These are phyloP conservation scores for Poeciliopsis paucimaculata DNA, from an alignment of 2,797 vertebrate species.

Conservation along the genomic window DNA sequence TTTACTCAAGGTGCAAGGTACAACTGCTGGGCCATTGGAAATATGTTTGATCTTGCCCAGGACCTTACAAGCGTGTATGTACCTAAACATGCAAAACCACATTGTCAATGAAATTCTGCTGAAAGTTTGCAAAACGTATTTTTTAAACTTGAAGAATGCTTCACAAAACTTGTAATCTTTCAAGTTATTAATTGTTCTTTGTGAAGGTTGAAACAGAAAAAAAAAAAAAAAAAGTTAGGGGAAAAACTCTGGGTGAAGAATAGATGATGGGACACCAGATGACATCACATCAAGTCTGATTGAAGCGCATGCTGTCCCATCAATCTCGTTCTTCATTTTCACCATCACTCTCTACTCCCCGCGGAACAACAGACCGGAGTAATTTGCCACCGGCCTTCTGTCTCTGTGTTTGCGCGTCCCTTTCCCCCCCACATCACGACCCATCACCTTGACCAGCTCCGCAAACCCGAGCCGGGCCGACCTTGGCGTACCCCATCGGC, in stretches of 20 bases:
- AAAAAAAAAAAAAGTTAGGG: slow-evolving; percentile 13
- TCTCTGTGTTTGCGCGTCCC: slow-evolving; percentile 43
- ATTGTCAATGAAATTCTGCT: slow-evolving; percentile 8
- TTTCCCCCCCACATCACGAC: slow-evolving; percentile 52
- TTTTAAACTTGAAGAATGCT: neutral
- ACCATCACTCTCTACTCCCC: slow-evolving; percentile 62
- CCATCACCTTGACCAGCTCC: slow-evolving; percentile 89
- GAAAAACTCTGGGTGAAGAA: slow-evolving; percentile 36
- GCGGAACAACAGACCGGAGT: slow-evolving; percentile 69
- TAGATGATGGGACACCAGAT: slow-evolving; percentile 35
- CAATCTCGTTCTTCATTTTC: slow-evolving; percentile 57
- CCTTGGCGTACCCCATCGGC: slow-evolving; percentile 86
- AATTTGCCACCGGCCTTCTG: slow-evolving; percentile 64
- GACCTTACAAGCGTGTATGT: neutral
- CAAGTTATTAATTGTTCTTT: neutral
- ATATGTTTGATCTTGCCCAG: neutral
- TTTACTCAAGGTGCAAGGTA: neutral
- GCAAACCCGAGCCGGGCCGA: slow-evolving; percentile 85
- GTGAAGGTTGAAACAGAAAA: slow-evolving; percentile 15
- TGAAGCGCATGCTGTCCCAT: slow-evolving; percentile 51
- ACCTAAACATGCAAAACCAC: slow-evolving; percentile 8
- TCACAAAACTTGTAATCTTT: neutral
- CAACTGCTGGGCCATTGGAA: neutral
- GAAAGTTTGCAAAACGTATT: slow-evolving; percentile 1
- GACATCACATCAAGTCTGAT: slow-evolving; percentile 53